Conservation (phyloP, 2,113 vertebrate genomes). For the Gnathonemus echidnorhynchus region DNA sequence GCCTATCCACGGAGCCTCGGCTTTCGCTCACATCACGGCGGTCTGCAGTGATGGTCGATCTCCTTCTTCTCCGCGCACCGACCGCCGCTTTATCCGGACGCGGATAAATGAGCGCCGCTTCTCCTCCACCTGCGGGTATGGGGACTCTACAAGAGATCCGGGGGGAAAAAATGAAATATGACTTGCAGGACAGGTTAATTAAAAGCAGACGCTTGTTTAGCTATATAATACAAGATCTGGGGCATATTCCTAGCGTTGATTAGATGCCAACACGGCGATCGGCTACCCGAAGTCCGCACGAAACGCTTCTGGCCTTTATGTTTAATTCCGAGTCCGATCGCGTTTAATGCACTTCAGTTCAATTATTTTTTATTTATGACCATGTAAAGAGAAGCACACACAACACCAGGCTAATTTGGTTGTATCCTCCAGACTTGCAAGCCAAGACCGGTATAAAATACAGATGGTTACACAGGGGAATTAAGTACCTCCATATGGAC, state of each 20-base stretch:
- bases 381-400: slow-evolving; percentile 38
- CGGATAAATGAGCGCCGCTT: neutral
- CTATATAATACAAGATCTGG: neutral
- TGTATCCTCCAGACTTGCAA: slow-evolving; percentile 36
- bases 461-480: slow-evolving; percentile 32
- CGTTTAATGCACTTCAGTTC: slow-evolving; percentile 39
- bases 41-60: slow-evolving; percentile 31
- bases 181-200: slow-evolving; percentile 19
- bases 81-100: neutral
- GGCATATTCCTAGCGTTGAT: neutral
- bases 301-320: neutral
- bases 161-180: slow-evolving; percentile 10
- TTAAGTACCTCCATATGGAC: slow-evolving; percentile 61
- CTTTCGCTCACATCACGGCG: slow-evolving; percentile 46
- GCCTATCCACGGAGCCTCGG: slow-evolving; percentile 48
- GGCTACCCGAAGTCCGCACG: slow-evolving; percentile 12
- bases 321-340: slow-evolving; percentile 27
- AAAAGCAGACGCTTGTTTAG: slow-evolving; percentile 21
- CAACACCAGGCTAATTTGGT: slow-evolving; percentile 39
- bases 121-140: neutral
- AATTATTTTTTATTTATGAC: slow-evolving; percentile 41
- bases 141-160: neutral
- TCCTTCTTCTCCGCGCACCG: neutral
- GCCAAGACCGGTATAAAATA: slow-evolving; percentile 39
- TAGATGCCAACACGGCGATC: slow-evolving; percentile 16